Percentiles rank a stretch among this genome's conserved stretches.
Evolutionary conservation across 2,888 invertebrate genomes (phyloP).

Genomic region (Ectemnius lituratus): DNA sequence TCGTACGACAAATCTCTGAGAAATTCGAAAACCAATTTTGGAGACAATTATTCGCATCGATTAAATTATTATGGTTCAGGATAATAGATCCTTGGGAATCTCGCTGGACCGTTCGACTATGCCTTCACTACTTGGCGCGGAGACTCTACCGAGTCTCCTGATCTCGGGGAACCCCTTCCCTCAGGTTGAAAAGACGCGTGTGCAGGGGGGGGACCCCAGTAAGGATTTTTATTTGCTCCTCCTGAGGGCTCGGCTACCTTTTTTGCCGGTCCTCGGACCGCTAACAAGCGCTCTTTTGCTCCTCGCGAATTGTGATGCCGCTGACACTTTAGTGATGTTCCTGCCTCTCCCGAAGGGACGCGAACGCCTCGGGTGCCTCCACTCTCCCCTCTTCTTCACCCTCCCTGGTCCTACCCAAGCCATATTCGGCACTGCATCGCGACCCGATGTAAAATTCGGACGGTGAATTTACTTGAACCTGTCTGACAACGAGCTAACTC

Average conservation of each 20-base stretch:
- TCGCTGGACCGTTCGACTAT: too few species aligned
- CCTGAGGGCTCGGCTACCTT: slow-evolving; percentile 55
- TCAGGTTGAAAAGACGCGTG: slow-evolving; percentile 45
- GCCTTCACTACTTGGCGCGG: too few species aligned
- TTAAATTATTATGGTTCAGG: too few species aligned
- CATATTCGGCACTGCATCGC: slow-evolving; percentile 55
- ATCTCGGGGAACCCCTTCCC: slow-evolving; percentile 17
- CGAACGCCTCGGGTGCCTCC: slow-evolving; percentile 26
- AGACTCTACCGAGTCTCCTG: too few species aligned
- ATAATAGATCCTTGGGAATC: too few species aligned
- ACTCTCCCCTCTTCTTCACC: slow-evolving; percentile 19
- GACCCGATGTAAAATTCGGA: slow-evolving; percentile 54
- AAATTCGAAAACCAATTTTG: too few species aligned
- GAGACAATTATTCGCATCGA: too few species aligned
- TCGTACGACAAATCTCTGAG: too few species aligned
- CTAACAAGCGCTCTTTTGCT: slow-evolving; percentile 75
- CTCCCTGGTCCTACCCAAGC: slow-evolving; percentile 50
- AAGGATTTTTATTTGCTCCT: slow-evolving; percentile 57
- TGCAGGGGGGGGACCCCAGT: slow-evolving; percentile 41
- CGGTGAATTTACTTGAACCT: slow-evolving; percentile 46
- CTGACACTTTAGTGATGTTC: slow-evolving; percentile 78
- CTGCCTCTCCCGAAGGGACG: slow-evolving; percentile 61
- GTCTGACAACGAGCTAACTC: slow-evolving; percentile 14
- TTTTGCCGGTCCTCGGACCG: slow-evolving; percentile 70
- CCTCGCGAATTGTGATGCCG: slow-evolving; percentile 77